Conservation (phyloP, 2,888 invertebrate genomes). For the Erebia epiphron region DNA sequence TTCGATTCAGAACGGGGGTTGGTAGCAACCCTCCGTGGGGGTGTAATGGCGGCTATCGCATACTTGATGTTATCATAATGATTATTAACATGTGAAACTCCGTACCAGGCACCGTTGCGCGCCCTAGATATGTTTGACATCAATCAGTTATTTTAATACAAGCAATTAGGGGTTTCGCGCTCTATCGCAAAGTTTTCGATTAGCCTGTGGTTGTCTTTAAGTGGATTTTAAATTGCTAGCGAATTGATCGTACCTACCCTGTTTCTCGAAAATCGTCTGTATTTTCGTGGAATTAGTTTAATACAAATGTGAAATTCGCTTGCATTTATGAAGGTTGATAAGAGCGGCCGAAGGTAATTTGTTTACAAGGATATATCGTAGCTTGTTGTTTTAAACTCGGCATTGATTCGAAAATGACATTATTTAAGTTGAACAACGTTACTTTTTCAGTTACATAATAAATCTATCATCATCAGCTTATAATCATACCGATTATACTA, state of each 20-base stretch:
- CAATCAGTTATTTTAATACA: constrained; percentile 82
- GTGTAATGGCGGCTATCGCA: constrained; percentile 72
- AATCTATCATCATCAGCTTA: too few relatives aligned
- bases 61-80: constrained; percentile 82
- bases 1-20: constrained; percentile 1
- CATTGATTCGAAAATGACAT: too few relatives aligned
- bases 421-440: too few relatives aligned
- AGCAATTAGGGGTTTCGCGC: constrained; percentile 74
- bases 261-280: constrained; percentile 45
- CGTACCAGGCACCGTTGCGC: constrained; percentile 73
- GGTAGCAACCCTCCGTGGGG: constrained; percentile 52
- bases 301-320: constrained; percentile 22
- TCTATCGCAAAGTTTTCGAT: constrained; percentile 77
- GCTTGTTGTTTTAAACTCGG: too few relatives aligned
- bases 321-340: constrained; percentile 18
- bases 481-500: too few relatives aligned
- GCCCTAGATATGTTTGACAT: constrained; percentile 82
- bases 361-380: constrained; percentile 6
- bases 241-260: constrained; percentile 56
- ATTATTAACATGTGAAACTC: constrained; percentile 81
- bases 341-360: constrained; percentile 19
- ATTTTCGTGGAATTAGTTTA: constrained; percentile 30
- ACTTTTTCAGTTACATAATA: too few relatives aligned
- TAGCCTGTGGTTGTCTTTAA: constrained; percentile 79
- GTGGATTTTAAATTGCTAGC: constrained; percentile 78